phyloP scores from a whole-genome alignment of 2,888 invertebrate genomes.

The Microctonus brassicae region DNA sequence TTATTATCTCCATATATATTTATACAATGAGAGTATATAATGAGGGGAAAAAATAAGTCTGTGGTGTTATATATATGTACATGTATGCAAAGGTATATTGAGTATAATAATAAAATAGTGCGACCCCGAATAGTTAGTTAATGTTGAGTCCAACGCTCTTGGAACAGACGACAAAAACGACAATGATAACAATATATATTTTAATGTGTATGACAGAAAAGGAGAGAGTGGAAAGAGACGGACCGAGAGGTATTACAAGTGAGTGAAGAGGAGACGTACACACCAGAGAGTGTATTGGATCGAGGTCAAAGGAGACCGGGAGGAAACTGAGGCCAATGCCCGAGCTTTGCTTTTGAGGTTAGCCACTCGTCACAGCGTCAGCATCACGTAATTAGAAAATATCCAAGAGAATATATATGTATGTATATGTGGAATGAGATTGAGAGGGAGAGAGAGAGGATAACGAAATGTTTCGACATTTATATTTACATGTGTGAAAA shows the following conservation, averaged over 20 bases:
- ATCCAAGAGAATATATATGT: constrained; percentile 41
- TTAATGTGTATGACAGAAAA: constrained; percentile 33
- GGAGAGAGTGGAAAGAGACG: constrained; percentile 38
- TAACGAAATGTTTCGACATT: constrained; percentile 23
- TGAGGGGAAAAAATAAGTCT: neutral
- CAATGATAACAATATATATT: constrained; percentile 7
- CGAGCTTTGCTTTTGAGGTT: constrained; percentile 65
- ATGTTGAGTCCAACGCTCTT: constrained; percentile 1
- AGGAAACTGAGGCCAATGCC: constrained; percentile 70
- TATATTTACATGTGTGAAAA: neutral
- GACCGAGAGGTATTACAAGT: constrained; percentile 38
- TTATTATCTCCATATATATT: constrained; percentile 1
- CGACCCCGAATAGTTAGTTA: constrained; percentile 5
- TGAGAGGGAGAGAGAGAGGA: constrained; percentile 16
- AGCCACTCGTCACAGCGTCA: constrained; percentile 58
- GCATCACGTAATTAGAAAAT: constrained; percentile 62
- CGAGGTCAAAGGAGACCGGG: constrained; percentile 68
- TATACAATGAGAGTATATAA: constrained; percentile 12
- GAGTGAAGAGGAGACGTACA: constrained; percentile 33
- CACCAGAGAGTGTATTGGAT: constrained; percentile 53
- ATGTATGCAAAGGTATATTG: too few relatives aligned
- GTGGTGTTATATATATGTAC: neutral
- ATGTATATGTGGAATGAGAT: constrained; percentile 17
- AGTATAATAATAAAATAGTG: neutral
- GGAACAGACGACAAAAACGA: neutral